These are phyloP conservation scores for Meloe dianella DNA, from an alignment of 2,888 invertebrate genomes.

Conservation along the genomic window DNA sequence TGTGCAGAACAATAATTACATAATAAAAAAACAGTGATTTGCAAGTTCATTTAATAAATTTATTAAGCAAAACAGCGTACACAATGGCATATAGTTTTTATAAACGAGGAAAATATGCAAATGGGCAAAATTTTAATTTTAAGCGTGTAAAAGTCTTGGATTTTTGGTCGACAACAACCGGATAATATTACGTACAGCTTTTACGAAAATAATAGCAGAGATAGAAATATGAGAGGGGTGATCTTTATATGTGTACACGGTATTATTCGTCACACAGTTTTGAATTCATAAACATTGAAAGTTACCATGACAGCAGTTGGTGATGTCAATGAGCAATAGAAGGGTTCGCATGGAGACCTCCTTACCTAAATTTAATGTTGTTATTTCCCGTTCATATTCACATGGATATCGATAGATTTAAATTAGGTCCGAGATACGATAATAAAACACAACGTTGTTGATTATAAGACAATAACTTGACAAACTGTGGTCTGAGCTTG, in stretches of 20 bases:
- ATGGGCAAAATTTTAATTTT: slow-evolving; percentile 45
- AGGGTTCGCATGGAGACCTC: slow-evolving; percentile 7
- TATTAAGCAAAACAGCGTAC: slow-evolving; percentile 27
- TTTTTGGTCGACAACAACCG: slow-evolving; percentile 33
- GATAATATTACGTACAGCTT: slow-evolving; percentile 36
- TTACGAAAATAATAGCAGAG: slow-evolving; percentile 1
- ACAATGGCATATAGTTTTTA: slow-evolving; percentile 32
- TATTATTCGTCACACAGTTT: background rate
- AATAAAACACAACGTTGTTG: slow-evolving; percentile 27
- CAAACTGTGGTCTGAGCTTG: slow-evolving; percentile 23
- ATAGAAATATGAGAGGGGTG: slow-evolving; percentile 1
- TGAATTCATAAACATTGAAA: slow-evolving; percentile 26
- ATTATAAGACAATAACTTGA: slow-evolving; percentile 27
- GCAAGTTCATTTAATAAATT: slow-evolving; percentile 36
- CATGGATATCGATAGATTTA: slow-evolving; percentile 30
- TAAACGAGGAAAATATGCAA: slow-evolving; percentile 47
- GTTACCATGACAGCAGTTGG: slow-evolving; percentile 15
- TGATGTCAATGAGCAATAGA: slow-evolving; percentile 24
- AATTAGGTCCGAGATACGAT: slow-evolving; percentile 24
- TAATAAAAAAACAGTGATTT: slow-evolving; percentile 31
- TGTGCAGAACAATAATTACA: slow-evolving; percentile 28
- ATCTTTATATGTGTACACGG: background rate
- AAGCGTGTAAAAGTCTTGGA: slow-evolving; percentile 40
- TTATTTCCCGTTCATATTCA: slow-evolving; percentile 24
- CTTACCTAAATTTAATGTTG: slow-evolving; percentile 24